phyloP scores from a whole-genome alignment of 2,888 invertebrate genomes.

The Stenurella melanura region DNA sequence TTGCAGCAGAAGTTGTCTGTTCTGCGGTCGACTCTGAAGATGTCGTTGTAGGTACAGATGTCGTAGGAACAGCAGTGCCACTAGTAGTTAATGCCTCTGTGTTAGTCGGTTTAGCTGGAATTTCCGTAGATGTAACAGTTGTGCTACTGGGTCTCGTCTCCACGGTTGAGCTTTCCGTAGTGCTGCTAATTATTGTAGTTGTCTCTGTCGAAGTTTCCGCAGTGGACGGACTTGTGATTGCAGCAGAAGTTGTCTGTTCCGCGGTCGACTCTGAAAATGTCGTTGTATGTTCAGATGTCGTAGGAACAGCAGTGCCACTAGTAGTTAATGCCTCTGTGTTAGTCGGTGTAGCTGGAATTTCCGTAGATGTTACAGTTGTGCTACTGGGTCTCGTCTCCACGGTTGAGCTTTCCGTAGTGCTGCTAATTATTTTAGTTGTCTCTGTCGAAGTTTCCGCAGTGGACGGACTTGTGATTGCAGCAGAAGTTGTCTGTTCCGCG shows the following conservation, averaged over 20 bases:
- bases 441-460: neutral
- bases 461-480: no score
- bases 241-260: neutral
- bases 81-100: no score
- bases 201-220: neutral
- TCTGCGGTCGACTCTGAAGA: slow-evolving; percentile 5
- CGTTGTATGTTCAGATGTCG: no score
- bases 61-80: neutral
- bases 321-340: neutral
- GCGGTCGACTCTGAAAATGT: no score
- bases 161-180: neutral
- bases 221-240: neutral
- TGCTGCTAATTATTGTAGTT: neutral
- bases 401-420: neutral
- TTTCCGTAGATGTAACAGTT: neutral
- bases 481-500: neutral
- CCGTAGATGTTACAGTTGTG: neutral
- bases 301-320: no score
- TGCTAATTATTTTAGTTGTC: neutral
- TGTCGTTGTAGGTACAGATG: neutral
- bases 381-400: neutral
- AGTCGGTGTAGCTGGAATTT: neutral
- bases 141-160: neutral
- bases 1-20: no score
- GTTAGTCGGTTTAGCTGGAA: no score